Evolutionary conservation across 2,113 vertebrate species (phyloP), one percentile per base, ranked within the genome.

Genomic region (Sylvilagus bachmani): DNA sequence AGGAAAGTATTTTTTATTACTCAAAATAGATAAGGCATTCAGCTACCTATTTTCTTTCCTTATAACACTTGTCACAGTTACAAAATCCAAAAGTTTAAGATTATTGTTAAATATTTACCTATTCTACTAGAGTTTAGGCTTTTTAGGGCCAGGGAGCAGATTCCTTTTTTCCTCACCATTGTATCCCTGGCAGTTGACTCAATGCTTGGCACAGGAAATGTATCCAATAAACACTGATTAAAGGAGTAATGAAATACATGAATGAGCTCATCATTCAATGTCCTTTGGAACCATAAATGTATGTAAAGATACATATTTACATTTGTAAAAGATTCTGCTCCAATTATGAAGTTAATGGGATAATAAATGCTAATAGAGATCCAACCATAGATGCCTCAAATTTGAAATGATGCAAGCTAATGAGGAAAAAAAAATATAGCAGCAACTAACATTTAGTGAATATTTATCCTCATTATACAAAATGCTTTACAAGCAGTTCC

Each of bases 391-490:
- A 70, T 70, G 74, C 19, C 91, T 95, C 36, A 64, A 85, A 96
- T 88, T 86, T 91, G 21, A 96, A 96, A 53, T 81, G 33, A 92
- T 67, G 31, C 7, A 79, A 64, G 17, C 49, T 82, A 53, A 95
- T 33, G n/a, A 93, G 66, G 16, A 81, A 82, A 67, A 73, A 73
- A 89, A 89, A 90, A 11, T 36, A 67, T 44, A 79, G 73, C 0
- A 80, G 62, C 22, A 77, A 92, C 66, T 64, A 94, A 79, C 38
- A 82, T 55, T 90, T 89, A 84, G 71, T 81, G 67, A 90, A 6
- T 49, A 92, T 53, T 88, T 90, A 95, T 93, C 85, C 53, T 44
- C 58, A 44, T 93, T 89, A 77, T 81, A 80, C 38, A 86, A 95
- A 84, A 88, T 78, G 38, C 51, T 89, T 90, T 82, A 27, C 2